A percentile compares a stretch with the other conserved stretches of the same genome.
Evolutionary conservation across 1,140 invertebrate genomes (phyloP).

Genomic region (Calycopis cecrops): DNA sequence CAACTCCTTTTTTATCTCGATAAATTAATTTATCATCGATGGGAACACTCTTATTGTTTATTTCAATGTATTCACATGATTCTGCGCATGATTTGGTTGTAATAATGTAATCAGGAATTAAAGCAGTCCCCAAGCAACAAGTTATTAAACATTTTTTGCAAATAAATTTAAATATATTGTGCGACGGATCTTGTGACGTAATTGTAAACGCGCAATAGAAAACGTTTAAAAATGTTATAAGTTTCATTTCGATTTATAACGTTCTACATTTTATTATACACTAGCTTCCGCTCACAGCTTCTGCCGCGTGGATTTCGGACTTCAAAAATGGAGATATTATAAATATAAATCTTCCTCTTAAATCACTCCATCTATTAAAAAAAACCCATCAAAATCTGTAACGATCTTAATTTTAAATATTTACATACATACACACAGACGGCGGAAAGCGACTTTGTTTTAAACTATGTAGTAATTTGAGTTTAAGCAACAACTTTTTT

Average conservation of each 20-base stretch:
- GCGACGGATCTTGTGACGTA: neutral
- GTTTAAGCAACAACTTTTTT: too few species aligned
- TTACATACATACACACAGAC: too few species aligned
- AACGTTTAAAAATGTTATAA: neutral
- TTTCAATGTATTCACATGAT: constrained; percentile 28
- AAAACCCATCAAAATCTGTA: too few species aligned
- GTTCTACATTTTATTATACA: too few species aligned
- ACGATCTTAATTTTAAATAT: too few species aligned
- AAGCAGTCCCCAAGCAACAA: constrained; percentile 36
- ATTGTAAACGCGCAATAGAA: neutral
- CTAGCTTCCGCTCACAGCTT: too few species aligned
- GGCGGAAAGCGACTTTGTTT: too few species aligned
- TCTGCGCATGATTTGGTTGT: constrained; percentile 40
- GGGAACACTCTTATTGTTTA: constrained; percentile 5
- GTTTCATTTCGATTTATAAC: constrained; percentile 1
- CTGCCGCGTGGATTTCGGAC: too few species aligned
- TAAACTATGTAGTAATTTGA: too few species aligned
- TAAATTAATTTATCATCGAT: constrained; percentile 26
- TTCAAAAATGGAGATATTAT: too few species aligned
- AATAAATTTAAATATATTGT: constrained; percentile 25
- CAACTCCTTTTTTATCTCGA: neutral
- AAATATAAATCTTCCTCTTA: too few species aligned
- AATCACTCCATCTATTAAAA: too few species aligned
- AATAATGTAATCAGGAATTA: constrained; percentile 33
- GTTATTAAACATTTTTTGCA: constrained; percentile 15